phyloP scores from a whole-genome alignment of 2,888 invertebrate species.

The Caenorhabditis uteleia region DNA sequence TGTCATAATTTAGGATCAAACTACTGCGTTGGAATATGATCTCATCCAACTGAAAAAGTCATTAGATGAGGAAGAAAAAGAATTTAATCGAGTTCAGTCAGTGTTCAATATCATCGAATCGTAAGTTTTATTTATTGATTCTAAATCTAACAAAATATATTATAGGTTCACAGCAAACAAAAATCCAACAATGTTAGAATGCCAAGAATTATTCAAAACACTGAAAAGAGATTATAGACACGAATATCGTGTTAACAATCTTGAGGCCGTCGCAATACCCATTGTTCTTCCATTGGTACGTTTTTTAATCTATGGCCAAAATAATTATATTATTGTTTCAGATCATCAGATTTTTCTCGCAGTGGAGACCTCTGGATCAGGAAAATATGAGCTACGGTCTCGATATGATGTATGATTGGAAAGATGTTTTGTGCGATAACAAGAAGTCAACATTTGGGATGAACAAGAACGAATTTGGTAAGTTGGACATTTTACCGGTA shows the following conservation, averaged over 20 bases:
- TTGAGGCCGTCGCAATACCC: slow-evolving; percentile 84
- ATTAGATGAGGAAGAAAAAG: slow-evolving; percentile 78
- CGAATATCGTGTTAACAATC: slow-evolving; percentile 81
- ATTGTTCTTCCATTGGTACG: slow-evolving; percentile 80
- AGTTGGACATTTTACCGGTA: background rate
- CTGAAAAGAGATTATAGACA: slow-evolving; percentile 76
- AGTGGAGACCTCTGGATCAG: slow-evolving; percentile 89
- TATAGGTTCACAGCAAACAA: slow-evolving; percentile 21
- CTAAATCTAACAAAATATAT: slow-evolving; percentile 19
- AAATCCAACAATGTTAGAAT: slow-evolving; percentile 74
- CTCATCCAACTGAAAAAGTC: slow-evolving; percentile 78
- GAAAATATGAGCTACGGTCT: slow-evolving; percentile 71
- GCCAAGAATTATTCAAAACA: slow-evolving; percentile 75
- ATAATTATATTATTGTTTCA: slow-evolving; percentile 47
- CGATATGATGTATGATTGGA: slow-evolving; percentile 69
- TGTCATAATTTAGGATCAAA: slow-evolving; percentile 75
- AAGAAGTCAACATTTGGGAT: slow-evolving; percentile 25
- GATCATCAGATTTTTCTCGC: slow-evolving; percentile 79
- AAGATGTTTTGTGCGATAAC: slow-evolving; percentile 36
- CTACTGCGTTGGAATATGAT: slow-evolving; percentile 83
- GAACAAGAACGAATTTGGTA: slow-evolving; percentile 17
- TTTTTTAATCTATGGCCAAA: slow-evolving; percentile 2
- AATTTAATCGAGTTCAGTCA: slow-evolving; percentile 77
- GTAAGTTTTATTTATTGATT: slow-evolving; percentile 3
- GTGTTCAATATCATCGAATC: slow-evolving; percentile 37